Percentiles rank a stretch among this genome's conserved stretches.
Conservation (phyloP, 2,888 invertebrate species). For the Nemurella pictetii region DNA sequence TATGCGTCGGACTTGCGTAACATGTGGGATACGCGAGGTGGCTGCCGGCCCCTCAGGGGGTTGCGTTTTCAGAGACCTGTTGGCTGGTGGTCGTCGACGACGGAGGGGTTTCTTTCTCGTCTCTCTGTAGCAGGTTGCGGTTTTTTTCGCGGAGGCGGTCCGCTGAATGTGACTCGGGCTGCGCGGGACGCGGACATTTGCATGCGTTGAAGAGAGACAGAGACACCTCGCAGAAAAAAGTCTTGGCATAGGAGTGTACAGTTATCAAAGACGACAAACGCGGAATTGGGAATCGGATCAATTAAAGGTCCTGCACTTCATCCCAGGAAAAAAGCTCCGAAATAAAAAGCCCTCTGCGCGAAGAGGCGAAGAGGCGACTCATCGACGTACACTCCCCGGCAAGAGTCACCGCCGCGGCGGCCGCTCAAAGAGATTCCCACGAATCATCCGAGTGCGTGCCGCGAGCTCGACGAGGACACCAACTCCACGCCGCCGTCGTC, state of each 20-base stretch:
- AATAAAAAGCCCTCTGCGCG: neutral
- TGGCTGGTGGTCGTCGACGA: neutral
- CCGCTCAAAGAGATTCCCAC: conserved; percentile 1
- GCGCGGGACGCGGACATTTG: too few species aligned
- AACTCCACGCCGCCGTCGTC: neutral
- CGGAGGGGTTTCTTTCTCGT: neutral
- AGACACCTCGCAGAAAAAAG: too few species aligned
- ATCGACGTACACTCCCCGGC: neutral
- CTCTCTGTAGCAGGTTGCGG: neutral
- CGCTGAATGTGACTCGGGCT: too few species aligned
- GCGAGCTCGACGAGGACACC: neutral
- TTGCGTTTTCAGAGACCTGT: neutral
- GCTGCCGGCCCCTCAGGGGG: neutral
- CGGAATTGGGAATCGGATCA: neutral
- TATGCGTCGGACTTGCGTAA: neutral
- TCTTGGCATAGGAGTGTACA: too few species aligned
- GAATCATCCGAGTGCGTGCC: neutral
- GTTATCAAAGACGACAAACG: neutral
- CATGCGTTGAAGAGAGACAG: too few species aligned
- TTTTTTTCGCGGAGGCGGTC: neutral
- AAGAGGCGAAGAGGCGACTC: too few species aligned
- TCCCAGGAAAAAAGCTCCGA: neutral
- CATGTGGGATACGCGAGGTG: neutral
- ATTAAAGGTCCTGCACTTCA: neutral
- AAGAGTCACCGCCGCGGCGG: neutral